These are phyloP conservation scores for Druceiella hillmani DNA, from an alignment of 2,888 invertebrate genomes.

Conservation along the genomic window DNA sequence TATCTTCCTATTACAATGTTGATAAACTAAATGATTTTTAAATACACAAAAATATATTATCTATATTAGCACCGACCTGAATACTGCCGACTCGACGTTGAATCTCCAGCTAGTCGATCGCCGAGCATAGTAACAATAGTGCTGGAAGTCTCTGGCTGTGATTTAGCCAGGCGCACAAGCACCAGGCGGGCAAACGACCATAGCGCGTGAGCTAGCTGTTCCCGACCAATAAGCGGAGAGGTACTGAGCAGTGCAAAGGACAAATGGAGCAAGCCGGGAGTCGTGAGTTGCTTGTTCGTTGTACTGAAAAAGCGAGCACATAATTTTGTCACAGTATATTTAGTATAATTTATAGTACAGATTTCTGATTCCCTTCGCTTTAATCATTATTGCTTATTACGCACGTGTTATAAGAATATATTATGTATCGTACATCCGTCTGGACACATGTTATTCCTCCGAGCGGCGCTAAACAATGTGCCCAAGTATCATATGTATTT, in stretches of 20 bases:
- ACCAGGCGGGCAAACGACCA: slow-evolving; percentile 39
- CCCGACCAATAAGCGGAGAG: slow-evolving; percentile 27
- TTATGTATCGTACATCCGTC: no score
- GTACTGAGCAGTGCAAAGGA: slow-evolving; percentile 35
- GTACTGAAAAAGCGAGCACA: slow-evolving; percentile 35
- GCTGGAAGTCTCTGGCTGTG: slow-evolving; percentile 35
- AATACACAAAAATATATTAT: slow-evolving; percentile 1
- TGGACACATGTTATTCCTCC: no score
- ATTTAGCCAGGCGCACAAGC: slow-evolving; percentile 35
- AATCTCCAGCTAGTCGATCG: slow-evolving; percentile 33
- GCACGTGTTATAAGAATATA: no score
- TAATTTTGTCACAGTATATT: no score
- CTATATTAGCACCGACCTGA: slow-evolving; percentile 3
- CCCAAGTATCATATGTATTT: no score
- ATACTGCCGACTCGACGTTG: neutral
- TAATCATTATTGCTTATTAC: no score
- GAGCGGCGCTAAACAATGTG: no score
- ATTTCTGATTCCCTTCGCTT: no score
- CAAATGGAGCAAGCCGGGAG: slow-evolving; percentile 38
- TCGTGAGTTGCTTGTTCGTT: slow-evolving; percentile 40
- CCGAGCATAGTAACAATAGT: slow-evolving; percentile 34
- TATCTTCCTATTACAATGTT: no score
- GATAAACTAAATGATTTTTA: no score
- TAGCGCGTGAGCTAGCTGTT: slow-evolving; percentile 26
- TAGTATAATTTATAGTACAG: no score